Conservation (phyloP, 2,888 invertebrate species). For the Ormyrus pomaceus region DNA sequence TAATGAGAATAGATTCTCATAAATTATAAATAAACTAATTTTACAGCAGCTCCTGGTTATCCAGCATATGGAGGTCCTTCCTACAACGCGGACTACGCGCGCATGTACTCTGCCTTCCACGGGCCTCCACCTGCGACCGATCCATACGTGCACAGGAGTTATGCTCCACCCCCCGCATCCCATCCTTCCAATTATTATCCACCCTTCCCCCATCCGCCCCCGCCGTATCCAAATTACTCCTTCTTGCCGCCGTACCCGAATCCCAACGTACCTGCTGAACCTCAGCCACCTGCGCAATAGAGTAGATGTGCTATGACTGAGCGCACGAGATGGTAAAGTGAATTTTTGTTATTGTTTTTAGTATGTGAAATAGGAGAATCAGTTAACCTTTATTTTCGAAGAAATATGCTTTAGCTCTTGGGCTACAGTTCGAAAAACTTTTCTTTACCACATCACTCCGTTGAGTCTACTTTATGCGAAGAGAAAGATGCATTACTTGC, state of each 20-base stretch:
- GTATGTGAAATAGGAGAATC: not conserved
- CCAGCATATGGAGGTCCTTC: conserved; percentile 71
- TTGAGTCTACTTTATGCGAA: not conserved
- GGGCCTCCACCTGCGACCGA: conserved; percentile 71
- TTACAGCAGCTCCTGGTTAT: conserved; percentile 68
- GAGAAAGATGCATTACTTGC: not conserved
- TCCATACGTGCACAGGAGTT: conserved; percentile 73
- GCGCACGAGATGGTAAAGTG: conserved; percentile 4
- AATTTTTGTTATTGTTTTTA: conserved; percentile 8
- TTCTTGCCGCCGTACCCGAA: conserved; percentile 77
- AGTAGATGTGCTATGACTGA: conserved; percentile 12
- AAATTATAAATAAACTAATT: not conserved
- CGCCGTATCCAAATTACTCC: conserved; percentile 78
- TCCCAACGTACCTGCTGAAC: conserved; percentile 73
- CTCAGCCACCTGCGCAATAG: conserved; percentile 74
- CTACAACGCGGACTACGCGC: conserved; percentile 72
- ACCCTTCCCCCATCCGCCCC: conserved; percentile 75
- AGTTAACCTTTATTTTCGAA: not conserved
- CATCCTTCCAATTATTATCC: conserved; percentile 74
- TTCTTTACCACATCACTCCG: not conserved
- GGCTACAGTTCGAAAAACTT: too few species aligned
- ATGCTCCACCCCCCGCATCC: conserved; percentile 64
- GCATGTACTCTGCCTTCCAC: conserved; percentile 73
- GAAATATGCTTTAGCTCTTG: too few species aligned
- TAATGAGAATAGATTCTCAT: too few species aligned